Evolutionary conservation across 2,113 vertebrate genomes (phyloP).

Genomic region (Epinephelus cyanopodus): DNA sequence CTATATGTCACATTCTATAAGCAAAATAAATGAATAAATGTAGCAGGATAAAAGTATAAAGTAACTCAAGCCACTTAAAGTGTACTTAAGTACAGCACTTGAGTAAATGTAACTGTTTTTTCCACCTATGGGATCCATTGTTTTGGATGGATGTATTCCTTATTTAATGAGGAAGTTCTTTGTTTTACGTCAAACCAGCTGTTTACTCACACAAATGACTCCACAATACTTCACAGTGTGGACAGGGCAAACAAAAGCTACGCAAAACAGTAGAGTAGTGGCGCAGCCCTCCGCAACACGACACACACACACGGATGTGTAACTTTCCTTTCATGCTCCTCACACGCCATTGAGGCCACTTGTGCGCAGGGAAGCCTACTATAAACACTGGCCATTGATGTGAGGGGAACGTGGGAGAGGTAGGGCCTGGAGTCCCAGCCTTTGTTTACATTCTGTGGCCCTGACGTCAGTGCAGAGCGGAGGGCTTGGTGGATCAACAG

Average conservation of each 20-base stretch:
- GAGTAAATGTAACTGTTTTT: background rate
- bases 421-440: constrained; percentile 68
- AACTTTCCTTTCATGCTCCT: constrained; percentile 64
- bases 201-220: constrained; percentile 28
- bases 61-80: too few species aligned
- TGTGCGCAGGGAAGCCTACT: constrained; percentile 38
- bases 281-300: background rate
- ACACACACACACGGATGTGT: constrained; percentile 70
- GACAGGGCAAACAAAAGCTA: constrained; percentile 55
- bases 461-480: constrained; percentile 77
- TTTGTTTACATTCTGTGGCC: constrained; percentile 80
- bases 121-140: background rate
- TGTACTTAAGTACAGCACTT: background rate
- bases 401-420: constrained; percentile 68
- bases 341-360: constrained; percentile 22
- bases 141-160: background rate
- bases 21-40: too few species aligned
- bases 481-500: constrained; percentile 64
- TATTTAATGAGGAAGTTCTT: constrained; percentile 23
- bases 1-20: background rate
- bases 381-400: constrained; percentile 67
- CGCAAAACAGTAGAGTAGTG: background rate
- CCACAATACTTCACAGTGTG: constrained; percentile 30
- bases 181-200: constrained; percentile 47
- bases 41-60: too few species aligned